These are phyloP conservation scores for Strigamia maritima DNA, from an alignment of 2,888 invertebrate species.

Conservation along the genomic window DNA sequence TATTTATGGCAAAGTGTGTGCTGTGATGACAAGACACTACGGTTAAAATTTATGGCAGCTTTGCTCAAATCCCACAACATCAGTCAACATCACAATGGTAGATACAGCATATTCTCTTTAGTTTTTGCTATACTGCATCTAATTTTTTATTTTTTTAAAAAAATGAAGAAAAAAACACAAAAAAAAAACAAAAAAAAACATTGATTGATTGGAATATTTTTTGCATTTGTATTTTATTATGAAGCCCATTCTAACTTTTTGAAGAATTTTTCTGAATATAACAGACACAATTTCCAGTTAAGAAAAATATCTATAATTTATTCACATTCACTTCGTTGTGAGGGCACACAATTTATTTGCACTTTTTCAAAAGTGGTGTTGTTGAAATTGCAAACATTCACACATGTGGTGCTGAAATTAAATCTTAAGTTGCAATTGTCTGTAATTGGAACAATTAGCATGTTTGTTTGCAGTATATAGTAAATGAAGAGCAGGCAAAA, in stretches of 20 bases:
- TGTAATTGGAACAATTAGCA: not conserved
- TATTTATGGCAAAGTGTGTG: slow-evolving; percentile 15
- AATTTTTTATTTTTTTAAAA: too few species aligned
- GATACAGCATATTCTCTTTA: not conserved
- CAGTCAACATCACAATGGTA: not conserved
- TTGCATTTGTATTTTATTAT: not conserved
- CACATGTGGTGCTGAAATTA: not conserved
- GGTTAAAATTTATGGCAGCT: slow-evolving; percentile 4
- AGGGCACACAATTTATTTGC: too few species aligned
- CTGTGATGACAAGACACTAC: slow-evolving; percentile 1
- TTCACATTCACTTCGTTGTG: too few species aligned
- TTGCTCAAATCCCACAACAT: slow-evolving; percentile 15
- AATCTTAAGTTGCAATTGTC: not conserved
- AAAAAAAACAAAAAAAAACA: not conserved
- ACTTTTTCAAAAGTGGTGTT: not conserved
- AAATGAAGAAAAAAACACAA: too few species aligned
- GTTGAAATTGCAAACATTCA: not conserved
- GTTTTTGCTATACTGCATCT: not conserved
- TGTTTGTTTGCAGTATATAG: not conserved
- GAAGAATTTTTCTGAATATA: too few species aligned
- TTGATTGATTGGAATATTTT: not conserved
- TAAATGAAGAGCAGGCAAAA: not conserved
- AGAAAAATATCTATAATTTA: too few species aligned
- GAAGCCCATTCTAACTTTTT: too few species aligned
- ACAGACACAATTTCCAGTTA: too few species aligned